Percentiles rank a stretch among this genome's conserved stretches.
Conservation (phyloP, 1,140 invertebrate genomes). For the Drosophila azteca region DNA sequence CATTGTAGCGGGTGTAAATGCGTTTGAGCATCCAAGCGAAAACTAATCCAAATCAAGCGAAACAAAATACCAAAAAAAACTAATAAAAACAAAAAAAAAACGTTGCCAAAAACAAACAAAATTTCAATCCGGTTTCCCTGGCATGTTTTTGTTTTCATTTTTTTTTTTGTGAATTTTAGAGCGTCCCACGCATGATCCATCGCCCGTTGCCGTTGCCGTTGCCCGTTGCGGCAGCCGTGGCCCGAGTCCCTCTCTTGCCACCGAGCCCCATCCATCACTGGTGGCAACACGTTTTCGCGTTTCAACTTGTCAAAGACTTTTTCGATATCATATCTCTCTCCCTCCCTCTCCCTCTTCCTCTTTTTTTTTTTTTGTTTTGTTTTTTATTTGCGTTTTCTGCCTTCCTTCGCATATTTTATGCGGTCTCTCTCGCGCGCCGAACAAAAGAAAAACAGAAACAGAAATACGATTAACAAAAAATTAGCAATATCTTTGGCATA, state of each 20-base stretch:
- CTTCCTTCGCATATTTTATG: conserved; percentile 44
- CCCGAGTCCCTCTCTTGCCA: not conserved
- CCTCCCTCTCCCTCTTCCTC: too few relatives aligned
- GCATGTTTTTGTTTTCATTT: conserved; percentile 30
- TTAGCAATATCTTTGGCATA: conserved; percentile 36
- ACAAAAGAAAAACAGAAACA: conserved; percentile 39
- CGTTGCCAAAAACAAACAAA: conserved; percentile 26
- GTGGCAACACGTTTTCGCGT: conserved; percentile 44
- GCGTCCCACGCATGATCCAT: conserved; percentile 45
- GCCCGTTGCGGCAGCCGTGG: too few relatives aligned
- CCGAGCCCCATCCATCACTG: conserved; percentile 27
- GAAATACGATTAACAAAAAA: conserved; percentile 35
- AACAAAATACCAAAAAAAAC: conserved; percentile 28
- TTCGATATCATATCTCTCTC: conserved; percentile 7
- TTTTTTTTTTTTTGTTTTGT: conserved; percentile 4
- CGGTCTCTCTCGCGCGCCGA: conserved; percentile 11
- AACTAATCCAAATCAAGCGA: conserved; percentile 51
- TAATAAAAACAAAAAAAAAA: conserved; percentile 17
- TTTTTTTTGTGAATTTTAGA: conserved; percentile 4
- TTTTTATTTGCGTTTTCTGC: conserved; percentile 44
- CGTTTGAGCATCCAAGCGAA: conserved; percentile 50
- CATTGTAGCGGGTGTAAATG: conserved; percentile 46
- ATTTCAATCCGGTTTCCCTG: conserved; percentile 49
- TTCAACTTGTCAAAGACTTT: conserved; percentile 47
- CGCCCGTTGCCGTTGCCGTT: not conserved